A percentile compares a stretch with the other conserved stretches of the same genome.
These are phyloP conservation scores for Hylomyscus alleni DNA, from an alignment of 2,797 vertebrate genomes.

Conservation along the genomic window DNA sequence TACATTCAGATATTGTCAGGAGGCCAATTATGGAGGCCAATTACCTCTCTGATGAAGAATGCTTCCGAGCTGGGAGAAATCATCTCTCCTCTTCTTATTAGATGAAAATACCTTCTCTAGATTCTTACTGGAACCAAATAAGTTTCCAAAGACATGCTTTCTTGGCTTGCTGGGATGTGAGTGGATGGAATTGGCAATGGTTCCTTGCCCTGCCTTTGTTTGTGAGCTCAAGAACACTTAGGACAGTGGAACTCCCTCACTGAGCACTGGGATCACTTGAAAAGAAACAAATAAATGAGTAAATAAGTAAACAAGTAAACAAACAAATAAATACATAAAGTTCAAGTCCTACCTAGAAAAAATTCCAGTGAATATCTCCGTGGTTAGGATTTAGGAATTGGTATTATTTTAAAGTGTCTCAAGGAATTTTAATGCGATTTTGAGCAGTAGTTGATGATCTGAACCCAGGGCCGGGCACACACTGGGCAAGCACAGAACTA, in stretches of 20 bases:
- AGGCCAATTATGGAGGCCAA: background rate
- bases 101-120: background rate
- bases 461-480: background rate
- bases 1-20: background rate
- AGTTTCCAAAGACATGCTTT: background rate
- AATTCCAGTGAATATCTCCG: background rate
- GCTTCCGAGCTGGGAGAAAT: background rate
- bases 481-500: background rate
- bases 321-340: background rate
- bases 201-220: background rate
- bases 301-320: background rate
- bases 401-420: background rate
- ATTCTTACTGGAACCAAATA: background rate
- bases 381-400: background rate
- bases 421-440: constrained; percentile 1
- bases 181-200: background rate
- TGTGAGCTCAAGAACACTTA: background rate
- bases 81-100: background rate
- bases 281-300: background rate
- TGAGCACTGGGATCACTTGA: background rate
- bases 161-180: background rate
- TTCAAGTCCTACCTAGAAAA: background rate
- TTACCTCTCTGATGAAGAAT: constrained; percentile 9
- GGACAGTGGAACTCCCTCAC: background rate
- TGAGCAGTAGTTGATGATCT: background rate